Conservation (phyloP, 1,140 invertebrate genomes). For the Megalonaias nervosa region DNA sequence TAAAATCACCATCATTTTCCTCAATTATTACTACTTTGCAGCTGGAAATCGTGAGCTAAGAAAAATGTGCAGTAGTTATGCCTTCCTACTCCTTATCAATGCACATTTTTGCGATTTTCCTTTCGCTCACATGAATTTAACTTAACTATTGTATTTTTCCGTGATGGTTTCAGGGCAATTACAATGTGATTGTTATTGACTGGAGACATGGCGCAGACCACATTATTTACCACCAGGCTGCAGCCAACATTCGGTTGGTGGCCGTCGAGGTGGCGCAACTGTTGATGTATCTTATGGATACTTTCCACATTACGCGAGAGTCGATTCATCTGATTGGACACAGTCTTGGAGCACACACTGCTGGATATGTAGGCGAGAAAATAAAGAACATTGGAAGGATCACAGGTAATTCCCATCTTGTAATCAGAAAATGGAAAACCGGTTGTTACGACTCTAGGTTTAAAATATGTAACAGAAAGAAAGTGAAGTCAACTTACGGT, state of each 20-base stretch:
- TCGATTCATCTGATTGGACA: conserved; percentile 87
- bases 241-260: conserved; percentile 92
- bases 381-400: conserved; percentile 85
- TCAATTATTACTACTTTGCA: too few relatives aligned
- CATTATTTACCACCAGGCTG: conserved; percentile 91
- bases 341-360: conserved; percentile 90
- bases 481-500: not conserved
- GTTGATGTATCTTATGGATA: conserved; percentile 64
- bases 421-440: not conserved
- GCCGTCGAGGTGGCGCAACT: conserved; percentile 91
- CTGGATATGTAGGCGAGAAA: conserved; percentile 91
- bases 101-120: too few relatives aligned
- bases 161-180: conserved; percentile 28
- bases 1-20: too few relatives aligned
- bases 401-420: conserved; percentile 71
- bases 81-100: too few relatives aligned
- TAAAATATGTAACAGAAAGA: too few relatives aligned
- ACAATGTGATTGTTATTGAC: conserved; percentile 39
- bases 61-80: too few relatives aligned
- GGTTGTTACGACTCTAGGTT: not conserved
- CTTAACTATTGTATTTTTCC: too few relatives aligned
- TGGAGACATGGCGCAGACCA: conserved; percentile 71
- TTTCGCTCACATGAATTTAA: too few relatives aligned
- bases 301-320: conserved; percentile 32
- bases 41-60: too few relatives aligned